These are phyloP conservation scores for Lucilia cuprina DNA, from an alignment of 1,140 invertebrate species.

Conservation along the genomic window DNA sequence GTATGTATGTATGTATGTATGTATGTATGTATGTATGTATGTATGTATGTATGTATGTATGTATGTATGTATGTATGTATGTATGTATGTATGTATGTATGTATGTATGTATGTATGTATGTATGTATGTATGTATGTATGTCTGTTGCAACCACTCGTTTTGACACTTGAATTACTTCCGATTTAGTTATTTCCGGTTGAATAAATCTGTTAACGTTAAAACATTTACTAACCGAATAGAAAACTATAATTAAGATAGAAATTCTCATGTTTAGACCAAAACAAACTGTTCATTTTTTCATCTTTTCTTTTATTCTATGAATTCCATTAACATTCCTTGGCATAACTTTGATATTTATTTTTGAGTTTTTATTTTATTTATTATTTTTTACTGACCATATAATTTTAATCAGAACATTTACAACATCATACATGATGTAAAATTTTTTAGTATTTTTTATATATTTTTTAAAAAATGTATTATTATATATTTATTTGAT, in stretches of 20 bases:
- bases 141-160: conserved; percentile 2
- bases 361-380: not conserved
- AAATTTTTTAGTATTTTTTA: not conserved
- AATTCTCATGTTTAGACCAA: not conserved
- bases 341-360: not conserved
- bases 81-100: not conserved
- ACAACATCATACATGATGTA: too few relatives aligned
- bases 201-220: conserved; percentile 23
- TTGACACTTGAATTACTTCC: conserved; percentile 34
- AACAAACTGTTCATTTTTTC: not conserved
- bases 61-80: not conserved
- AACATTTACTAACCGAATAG: not conserved
- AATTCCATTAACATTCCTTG: not conserved
- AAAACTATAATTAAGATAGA: not conserved
- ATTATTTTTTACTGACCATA: not conserved
- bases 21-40: not conserved
- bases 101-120: not conserved
- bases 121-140: not conserved
- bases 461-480: not conserved
- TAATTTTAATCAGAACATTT: not conserved
- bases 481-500: not conserved
- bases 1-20: not conserved
- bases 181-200: conserved; percentile 31
- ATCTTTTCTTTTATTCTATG: not conserved
- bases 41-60: not conserved